Conservation (phyloP, 2,113 vertebrate species). For the Myxocyprinus asiaticus region DNA sequence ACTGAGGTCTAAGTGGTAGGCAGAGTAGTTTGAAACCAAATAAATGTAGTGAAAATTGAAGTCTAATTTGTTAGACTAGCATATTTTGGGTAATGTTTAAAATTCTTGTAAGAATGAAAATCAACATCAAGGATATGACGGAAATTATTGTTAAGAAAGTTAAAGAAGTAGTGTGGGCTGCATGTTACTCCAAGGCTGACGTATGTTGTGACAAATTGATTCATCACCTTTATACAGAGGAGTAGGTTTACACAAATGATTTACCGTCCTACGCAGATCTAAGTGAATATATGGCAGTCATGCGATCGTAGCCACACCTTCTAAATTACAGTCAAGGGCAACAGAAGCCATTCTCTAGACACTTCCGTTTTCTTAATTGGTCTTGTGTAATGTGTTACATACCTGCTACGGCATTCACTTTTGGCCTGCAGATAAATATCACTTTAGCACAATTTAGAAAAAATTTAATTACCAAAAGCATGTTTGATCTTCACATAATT, state of each 20-base stretch:
- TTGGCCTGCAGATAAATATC: background rate
- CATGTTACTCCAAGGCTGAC: too few relatives aligned
- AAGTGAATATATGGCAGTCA: slow-evolving; percentile 34
- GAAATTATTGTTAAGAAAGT: too few relatives aligned
- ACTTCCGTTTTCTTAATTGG: background rate
- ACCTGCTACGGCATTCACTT: background rate
- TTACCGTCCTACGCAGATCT: slow-evolving; percentile 17
- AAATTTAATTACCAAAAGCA: background rate
- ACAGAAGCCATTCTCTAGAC: background rate
- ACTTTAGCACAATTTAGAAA: background rate
- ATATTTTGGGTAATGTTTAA: too few relatives aligned
- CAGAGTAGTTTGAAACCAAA: too few relatives aligned
- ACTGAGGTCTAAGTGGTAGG: too few relatives aligned
- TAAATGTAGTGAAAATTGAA: too few relatives aligned
- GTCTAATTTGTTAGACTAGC: too few relatives aligned
- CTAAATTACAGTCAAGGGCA: background rate
- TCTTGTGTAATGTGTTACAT: slow-evolving; percentile 13
- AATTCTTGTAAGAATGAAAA: too few relatives aligned
- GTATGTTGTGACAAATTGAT: background rate
- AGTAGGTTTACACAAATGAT: slow-evolving; percentile 51
- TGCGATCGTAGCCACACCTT: slow-evolving; percentile 24
- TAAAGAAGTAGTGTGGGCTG: too few relatives aligned
- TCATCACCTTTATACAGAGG: slow-evolving; percentile 49
- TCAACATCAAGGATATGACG: too few relatives aligned
- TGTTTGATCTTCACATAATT: background rate